Evolutionary conservation across 1,140 invertebrate species (phyloP).

Genomic region (Orussus abietinus): DNA sequence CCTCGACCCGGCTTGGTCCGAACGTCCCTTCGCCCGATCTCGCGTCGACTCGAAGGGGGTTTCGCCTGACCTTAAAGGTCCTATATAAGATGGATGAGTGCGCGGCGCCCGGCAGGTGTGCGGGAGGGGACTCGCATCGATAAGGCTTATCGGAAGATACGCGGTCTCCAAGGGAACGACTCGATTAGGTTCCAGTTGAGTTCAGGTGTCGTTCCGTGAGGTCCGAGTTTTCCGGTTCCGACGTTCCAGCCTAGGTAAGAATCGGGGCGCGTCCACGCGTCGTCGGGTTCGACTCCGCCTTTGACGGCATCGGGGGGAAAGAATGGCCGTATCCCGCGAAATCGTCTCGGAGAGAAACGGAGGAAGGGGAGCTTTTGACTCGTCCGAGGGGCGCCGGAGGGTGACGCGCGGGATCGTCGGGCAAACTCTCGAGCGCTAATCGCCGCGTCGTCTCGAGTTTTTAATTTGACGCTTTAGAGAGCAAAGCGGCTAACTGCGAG

Average conservation of each 20-base stretch:
- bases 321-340: no score
- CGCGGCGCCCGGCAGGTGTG: slow-evolving; percentile 16
- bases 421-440: no score
- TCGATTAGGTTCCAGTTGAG: slow-evolving; percentile 25
- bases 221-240: background rate
- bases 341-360: slow-evolving; percentile 1
- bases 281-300: no score
- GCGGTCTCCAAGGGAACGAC: no score
- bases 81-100: no score
- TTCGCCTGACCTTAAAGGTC: no score
- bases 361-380: background rate
- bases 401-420: slow-evolving; percentile 5
- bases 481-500: slow-evolving; percentile 24
- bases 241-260: no score
- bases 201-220: slow-evolving; percentile 23
- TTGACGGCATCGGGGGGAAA: no score
- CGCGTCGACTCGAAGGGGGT: no score
- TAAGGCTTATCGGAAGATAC: slow-evolving; percentile 34
- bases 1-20: no score
- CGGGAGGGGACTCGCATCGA: slow-evolving; percentile 29
- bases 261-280: no score
- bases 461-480: slow-evolving; percentile 34
- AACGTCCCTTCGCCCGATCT: no score
- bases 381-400: slow-evolving; percentile 7
- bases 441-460: slow-evolving; percentile 27